These are phyloP conservation scores for Anas bernieri DNA, from an alignment of 2,797 vertebrate genomes.

Conservation along the genomic window DNA sequence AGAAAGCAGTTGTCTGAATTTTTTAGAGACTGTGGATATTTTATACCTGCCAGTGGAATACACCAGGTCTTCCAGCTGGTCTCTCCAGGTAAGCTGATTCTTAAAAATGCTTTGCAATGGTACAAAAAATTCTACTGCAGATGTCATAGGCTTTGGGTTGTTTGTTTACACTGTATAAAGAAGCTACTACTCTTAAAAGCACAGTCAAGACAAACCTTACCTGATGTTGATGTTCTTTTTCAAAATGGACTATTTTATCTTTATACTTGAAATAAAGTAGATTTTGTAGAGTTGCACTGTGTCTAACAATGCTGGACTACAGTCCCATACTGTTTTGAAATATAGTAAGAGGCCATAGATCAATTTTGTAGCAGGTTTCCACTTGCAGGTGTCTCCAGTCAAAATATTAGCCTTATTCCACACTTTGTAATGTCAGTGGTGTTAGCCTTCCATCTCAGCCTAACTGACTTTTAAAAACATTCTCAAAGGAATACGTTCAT, in stretches of 20 bases:
- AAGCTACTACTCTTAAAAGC: neutral
- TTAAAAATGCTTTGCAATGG: neutral
- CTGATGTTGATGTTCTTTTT: neutral
- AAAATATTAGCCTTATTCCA: neutral
- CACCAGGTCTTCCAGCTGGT: neutral
- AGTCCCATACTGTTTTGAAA: neutral
- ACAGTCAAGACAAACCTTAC: neutral
- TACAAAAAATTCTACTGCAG: neutral
- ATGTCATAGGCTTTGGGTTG: neutral
- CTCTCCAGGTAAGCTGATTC: neutral
- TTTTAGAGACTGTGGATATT: slow-evolving; percentile 60
- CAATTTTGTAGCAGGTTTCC: neutral
- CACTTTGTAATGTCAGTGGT: neutral
- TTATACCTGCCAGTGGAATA: neutral
- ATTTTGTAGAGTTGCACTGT: neutral
- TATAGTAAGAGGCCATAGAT: neutral
- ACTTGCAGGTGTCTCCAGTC: neutral
- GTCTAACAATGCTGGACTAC: neutral
- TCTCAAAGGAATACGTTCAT: neutral
- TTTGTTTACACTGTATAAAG: neutral
- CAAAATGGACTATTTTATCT: neutral
- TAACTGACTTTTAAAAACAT: neutral
- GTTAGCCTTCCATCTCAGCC: neutral
- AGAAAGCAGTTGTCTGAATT: slow-evolving; percentile 45
- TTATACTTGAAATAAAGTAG: neutral